Evolutionary conservation across 1,140 invertebrate genomes (phyloP).

Genomic region (Aphaenogaster floridana): DNA sequence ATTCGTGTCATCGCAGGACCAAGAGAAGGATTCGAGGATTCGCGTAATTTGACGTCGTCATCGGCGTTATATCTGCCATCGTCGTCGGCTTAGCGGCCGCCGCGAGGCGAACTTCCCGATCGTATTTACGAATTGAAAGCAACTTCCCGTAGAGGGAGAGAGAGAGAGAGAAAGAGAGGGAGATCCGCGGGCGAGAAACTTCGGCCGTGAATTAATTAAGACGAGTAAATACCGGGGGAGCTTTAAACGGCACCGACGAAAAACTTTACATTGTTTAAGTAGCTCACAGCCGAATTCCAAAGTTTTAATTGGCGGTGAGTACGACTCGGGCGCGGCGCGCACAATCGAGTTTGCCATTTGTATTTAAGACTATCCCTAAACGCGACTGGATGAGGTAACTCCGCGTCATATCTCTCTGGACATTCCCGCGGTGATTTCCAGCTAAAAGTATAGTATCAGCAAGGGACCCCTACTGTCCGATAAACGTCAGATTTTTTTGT

Average conservation of each 20-base stretch:
- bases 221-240: conserved; percentile 61
- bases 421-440: neutral
- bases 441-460: neutral
- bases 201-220: conserved; percentile 62
- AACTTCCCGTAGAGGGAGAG: conserved; percentile 30
- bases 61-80: conserved; percentile 47
- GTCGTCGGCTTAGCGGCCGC: conserved; percentile 54
- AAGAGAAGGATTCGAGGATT: conserved; percentile 13
- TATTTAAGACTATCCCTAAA: conserved; percentile 53
- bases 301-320: conserved; percentile 64
- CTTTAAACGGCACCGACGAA: conserved; percentile 59
- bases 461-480: neutral
- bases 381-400: neutral
- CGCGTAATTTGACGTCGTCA: conserved; percentile 54
- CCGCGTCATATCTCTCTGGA: conserved; percentile 18
- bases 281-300: conserved; percentile 51
- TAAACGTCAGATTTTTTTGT: neutral
- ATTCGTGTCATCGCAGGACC: neutral
- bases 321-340: conserved; percentile 41
- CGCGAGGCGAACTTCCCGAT: conserved; percentile 57
- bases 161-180: neutral
- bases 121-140: conserved; percentile 63
- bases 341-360: conserved; percentile 63
- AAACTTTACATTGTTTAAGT: conserved; percentile 66
- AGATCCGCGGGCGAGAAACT: conserved; percentile 32